Percentiles rank a stretch among this genome's conserved stretches.
Conservation (phyloP, 2,113 vertebrate genomes). For the Chelonoidis abingdonii region DNA sequence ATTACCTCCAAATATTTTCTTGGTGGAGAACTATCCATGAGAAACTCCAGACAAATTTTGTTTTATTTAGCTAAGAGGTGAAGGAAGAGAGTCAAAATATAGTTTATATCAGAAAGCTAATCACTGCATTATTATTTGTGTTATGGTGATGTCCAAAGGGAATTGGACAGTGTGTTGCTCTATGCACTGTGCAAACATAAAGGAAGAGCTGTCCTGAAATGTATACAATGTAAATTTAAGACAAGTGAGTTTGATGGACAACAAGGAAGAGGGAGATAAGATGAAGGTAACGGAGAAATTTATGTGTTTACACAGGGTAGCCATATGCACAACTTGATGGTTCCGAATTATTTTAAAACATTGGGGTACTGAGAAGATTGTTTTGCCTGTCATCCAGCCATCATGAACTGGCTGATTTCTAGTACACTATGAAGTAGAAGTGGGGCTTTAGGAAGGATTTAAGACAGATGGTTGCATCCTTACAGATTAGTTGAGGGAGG, state of each 20-base stretch:
- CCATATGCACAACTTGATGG: not conserved
- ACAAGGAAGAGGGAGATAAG: not conserved
- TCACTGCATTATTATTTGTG: too few relatives aligned
- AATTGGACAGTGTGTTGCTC: too few relatives aligned
- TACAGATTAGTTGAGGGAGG: too few relatives aligned
- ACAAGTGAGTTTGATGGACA: not conserved
- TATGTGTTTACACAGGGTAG: not conserved
- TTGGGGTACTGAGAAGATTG: not conserved
- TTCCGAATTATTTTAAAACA: not conserved
- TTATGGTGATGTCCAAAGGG: too few relatives aligned
- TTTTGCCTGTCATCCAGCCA: not conserved
- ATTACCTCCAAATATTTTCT: not conserved
- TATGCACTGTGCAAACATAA: too few relatives aligned
- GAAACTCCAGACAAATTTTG: not conserved
- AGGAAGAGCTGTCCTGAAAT: too few relatives aligned
- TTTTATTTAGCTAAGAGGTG: not conserved
- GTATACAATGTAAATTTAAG: too few relatives aligned
- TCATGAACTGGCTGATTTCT: too few relatives aligned
- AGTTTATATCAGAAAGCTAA: too few relatives aligned
- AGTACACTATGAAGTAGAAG: not conserved
- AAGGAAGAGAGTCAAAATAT: too few relatives aligned
- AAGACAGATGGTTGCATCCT: too few relatives aligned
- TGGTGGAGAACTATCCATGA: not conserved
- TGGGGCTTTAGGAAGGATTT: too few relatives aligned
- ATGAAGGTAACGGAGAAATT: not conserved